Evolutionary conservation across 2,888 invertebrate species (phyloP).

Genomic region (Diarsia rubi): DNA sequence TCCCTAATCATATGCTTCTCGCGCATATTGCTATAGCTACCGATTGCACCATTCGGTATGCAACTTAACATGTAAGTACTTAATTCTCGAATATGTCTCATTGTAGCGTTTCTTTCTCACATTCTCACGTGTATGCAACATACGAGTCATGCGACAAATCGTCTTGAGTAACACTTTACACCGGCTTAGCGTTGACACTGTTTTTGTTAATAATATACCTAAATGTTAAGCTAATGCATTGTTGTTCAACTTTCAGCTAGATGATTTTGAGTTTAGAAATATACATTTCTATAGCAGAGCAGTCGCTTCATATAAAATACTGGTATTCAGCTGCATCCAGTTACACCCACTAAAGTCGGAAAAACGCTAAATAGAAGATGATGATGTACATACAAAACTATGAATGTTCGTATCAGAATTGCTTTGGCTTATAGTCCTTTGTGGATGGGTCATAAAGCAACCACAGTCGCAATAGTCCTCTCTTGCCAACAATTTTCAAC

Average conservation of each 20-base stretch:
- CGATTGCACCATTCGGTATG: slow-evolving; percentile 53
- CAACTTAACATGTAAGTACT: slow-evolving; percentile 41
- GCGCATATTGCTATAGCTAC: slow-evolving; percentile 6
- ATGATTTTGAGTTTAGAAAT: not conserved
- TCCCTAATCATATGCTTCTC: not conserved
- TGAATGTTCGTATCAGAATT: not conserved
- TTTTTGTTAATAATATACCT: slow-evolving; percentile 51
- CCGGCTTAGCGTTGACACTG: slow-evolving; percentile 48
- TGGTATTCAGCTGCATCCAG: too few relatives aligned
- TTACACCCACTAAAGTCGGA: too few relatives aligned
- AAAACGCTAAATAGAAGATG: too few relatives aligned
- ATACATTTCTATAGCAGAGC: too few relatives aligned
- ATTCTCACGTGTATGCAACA: slow-evolving; percentile 69
- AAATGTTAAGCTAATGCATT: slow-evolving; percentile 30
- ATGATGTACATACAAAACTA: too few relatives aligned
- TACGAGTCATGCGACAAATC: slow-evolving; percentile 57
- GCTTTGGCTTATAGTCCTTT: not conserved
- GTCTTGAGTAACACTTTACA: slow-evolving; percentile 64
- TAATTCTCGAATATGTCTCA: slow-evolving; percentile 57
- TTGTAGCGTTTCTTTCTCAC: slow-evolving; percentile 72
- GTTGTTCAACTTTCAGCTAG: slow-evolving; percentile 2
- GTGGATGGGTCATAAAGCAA: not conserved
- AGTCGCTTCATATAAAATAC: too few relatives aligned
- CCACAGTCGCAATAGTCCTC: too few relatives aligned
- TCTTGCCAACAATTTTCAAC: not conserved